Evolutionary conservation across 2,113 vertebrate genomes (phyloP).

Genomic region (Limnothrissa miodon): DNA sequence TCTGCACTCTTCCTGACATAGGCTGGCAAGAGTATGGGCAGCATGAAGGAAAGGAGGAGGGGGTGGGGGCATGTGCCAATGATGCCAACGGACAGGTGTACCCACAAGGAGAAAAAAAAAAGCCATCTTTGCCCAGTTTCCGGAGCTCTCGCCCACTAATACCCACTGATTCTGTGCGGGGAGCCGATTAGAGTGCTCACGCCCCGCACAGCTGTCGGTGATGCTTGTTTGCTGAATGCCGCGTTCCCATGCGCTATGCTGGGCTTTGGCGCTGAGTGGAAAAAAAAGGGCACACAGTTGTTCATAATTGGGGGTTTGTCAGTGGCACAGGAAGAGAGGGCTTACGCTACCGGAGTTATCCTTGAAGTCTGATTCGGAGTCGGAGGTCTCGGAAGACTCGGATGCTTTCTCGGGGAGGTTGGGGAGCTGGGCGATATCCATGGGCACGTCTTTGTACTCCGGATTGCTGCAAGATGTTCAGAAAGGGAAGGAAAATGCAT

Average conservation of each 20-base stretch:
- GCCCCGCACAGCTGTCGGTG: conserved; percentile 1
- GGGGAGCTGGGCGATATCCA: conserved; percentile 95
- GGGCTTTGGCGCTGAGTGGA: neutral
- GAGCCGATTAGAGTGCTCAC: neutral
- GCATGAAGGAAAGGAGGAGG: neutral
- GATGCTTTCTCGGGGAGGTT: conserved; percentile 94
- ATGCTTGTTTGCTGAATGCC: neutral
- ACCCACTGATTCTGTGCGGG: neutral
- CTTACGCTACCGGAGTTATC: conserved; percentile 88
- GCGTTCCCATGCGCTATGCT: neutral
- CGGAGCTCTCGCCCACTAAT: neutral
- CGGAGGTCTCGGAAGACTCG: conserved; percentile 93
- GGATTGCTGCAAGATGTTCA: conserved; percentile 76
- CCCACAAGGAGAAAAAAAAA: neutral
- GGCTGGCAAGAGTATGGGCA: conserved; percentile 39
- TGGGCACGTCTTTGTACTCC: conserved; percentile 95
- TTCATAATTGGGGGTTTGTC: neutral
- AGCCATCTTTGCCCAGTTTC: neutral
- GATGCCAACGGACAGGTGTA: conserved; percentile 38
- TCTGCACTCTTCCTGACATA: conserved; percentile 40
- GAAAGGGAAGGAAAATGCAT: neutral
- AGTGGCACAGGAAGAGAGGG: neutral
- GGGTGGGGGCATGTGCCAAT: neutral
- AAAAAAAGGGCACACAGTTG: neutral
- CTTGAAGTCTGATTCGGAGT: conserved; percentile 97